Percentiles rank a stretch among this genome's conserved stretches.
phyloP scores from a whole-genome alignment of 35 echinoderm and acorn worm genomes.

The Ptychodera flava region DNA sequence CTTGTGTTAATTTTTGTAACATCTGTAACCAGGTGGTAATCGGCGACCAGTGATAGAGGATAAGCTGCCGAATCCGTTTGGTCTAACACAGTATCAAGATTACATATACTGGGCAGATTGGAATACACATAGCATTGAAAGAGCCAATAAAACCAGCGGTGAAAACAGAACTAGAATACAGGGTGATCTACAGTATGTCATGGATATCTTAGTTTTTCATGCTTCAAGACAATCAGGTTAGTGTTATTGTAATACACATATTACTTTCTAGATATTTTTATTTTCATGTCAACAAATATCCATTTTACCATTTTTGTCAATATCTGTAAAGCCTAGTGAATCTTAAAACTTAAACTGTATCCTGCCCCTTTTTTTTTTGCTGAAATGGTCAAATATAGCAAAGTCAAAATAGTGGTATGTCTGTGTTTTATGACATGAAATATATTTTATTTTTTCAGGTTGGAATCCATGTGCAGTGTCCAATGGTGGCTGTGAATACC shows the following conservation, averaged over 20 bases:
- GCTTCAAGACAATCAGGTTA: constrained; percentile 75
- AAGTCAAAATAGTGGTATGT: too few relatives aligned
- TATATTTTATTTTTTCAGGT: constrained; percentile 25
- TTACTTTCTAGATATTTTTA: too few relatives aligned
- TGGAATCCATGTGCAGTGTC: constrained; percentile 58
- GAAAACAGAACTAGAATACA: constrained; percentile 70
- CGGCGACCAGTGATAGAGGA: constrained; percentile 26
- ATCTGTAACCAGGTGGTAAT: constrained; percentile 30
- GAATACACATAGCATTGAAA: constrained; percentile 52
- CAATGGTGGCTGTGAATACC: constrained; percentile 70
- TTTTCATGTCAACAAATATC: too few relatives aligned
- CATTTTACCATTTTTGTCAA: too few relatives aligned
- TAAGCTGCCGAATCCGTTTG: constrained; percentile 54
- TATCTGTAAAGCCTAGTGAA: too few relatives aligned
- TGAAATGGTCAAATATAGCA: too few relatives aligned
- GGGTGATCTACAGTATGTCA: constrained; percentile 35
- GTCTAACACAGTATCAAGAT: constrained; percentile 83
- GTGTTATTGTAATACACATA: too few relatives aligned
- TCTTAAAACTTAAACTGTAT: too few relatives aligned
- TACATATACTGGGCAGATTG: constrained; percentile 90
- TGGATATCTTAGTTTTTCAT: constrained; percentile 95
- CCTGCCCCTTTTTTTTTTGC: too few relatives aligned
- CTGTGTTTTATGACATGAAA: background rate
- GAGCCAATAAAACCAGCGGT: constrained; percentile 90
- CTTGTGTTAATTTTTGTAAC: too few relatives aligned